A percentile compares a stretch with the other conserved stretches of the same genome.
Conservation (phyloP, 2,797 vertebrate species). For the Synaphobranchus kaupii region DNA sequence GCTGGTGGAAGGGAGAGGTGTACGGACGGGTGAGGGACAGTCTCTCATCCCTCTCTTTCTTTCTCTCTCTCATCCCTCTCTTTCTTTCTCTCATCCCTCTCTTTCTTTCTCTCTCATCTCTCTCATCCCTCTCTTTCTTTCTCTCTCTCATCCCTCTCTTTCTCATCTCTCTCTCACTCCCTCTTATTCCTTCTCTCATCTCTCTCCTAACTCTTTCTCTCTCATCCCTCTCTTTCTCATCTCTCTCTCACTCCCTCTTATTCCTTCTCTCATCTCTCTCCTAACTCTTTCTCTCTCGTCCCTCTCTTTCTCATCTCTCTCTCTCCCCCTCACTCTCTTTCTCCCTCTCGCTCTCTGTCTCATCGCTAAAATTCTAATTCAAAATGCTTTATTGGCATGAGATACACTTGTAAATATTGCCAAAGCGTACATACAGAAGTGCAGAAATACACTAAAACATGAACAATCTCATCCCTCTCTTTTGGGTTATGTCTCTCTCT, state of each 20-base stretch:
- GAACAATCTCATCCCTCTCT: no score
- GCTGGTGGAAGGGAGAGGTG: constrained; percentile 95
- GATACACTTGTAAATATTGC: no score
- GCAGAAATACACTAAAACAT: no score
- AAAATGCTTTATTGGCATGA: no score
- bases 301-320: not conserved
- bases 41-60: not conserved
- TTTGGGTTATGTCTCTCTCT: not conserved
- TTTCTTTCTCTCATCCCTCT: not conserved
- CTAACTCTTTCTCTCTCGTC: not conserved
- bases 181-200: not conserved
- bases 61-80: no score
- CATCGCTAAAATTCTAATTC: no score
- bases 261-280: not conserved
- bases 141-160: not conserved
- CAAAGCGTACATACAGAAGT: no score
- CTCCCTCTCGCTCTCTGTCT: not conserved
- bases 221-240: not conserved
- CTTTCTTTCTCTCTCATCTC: not conserved
- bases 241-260: no score
- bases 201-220: not conserved
- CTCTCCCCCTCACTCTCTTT: not conserved
- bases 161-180: not conserved
- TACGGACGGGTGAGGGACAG: constrained; percentile 82
- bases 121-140: not conserved